A percentile compares a stretch with the other conserved stretches of the same genome.
Conservation (phyloP, 2,113 vertebrate genomes). For the Lichenostomus cassidix region DNA sequence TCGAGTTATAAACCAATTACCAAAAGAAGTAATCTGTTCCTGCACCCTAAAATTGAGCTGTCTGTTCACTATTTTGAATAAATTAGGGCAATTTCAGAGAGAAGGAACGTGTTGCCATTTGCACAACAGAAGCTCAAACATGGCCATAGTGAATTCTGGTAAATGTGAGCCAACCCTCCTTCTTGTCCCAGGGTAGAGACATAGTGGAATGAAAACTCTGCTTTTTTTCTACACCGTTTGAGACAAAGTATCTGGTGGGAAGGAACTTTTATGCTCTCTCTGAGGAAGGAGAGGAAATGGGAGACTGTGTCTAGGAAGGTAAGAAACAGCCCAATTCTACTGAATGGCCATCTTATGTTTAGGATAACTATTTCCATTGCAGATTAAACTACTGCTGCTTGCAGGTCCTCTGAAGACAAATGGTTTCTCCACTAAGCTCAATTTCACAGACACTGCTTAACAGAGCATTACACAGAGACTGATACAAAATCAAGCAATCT, state of each 20-base stretch:
- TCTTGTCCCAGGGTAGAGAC: not conserved
- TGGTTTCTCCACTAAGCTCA: not conserved
- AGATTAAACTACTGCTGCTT: not conserved
- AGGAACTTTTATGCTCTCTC: not conserved
- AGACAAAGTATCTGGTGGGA: not conserved
- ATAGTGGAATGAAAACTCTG: rapidly evolving
- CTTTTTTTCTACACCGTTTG: not conserved
- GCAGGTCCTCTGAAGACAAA: not conserved
- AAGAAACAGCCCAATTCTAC: not conserved
- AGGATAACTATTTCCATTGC: not conserved
- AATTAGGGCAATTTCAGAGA: not conserved
- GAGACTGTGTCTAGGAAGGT: not conserved
- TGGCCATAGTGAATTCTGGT: not conserved
- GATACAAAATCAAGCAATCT: not conserved
- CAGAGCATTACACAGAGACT: not conserved
- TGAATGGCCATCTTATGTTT: not conserved
- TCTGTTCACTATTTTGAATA: not conserved
- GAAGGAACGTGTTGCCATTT: not conserved
- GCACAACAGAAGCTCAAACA: not conserved
- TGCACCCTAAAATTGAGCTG: not conserved
- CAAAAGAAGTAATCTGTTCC: not conserved
- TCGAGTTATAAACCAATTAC: not conserved
- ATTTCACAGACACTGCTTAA: not conserved
- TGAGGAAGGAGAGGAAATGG: not conserved
- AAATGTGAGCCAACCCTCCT: not conserved